Percentiles rank a stretch among this genome's conserved stretches.
These are phyloP conservation scores for Parazoanthus swiftii DNA, from an alignment of 92 coral and sea anemone species.

Conservation along the genomic window DNA sequence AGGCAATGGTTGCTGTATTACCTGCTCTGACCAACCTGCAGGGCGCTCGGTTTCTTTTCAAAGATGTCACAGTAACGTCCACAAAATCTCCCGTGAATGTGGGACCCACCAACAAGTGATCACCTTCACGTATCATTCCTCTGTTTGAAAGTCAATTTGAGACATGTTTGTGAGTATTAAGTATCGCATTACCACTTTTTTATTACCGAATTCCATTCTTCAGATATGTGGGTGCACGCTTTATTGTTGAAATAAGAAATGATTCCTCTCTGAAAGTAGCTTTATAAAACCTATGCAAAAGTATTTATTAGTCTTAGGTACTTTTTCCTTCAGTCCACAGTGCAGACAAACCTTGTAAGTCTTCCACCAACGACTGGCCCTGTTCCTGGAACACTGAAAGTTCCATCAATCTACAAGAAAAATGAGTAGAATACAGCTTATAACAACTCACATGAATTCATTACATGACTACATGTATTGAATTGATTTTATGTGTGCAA, in stretches of 20 bases:
- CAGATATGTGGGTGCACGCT: too few relatives aligned
- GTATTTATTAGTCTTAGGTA: background rate
- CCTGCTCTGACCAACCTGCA: constrained; percentile 95
- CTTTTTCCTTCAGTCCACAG: background rate
- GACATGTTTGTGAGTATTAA: background rate
- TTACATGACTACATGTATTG: too few relatives aligned
- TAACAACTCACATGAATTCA: too few relatives aligned
- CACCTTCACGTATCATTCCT: constrained; percentile 94
- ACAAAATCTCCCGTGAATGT: constrained; percentile 71
- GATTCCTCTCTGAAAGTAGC: background rate
- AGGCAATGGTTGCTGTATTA: constrained; percentile 93
- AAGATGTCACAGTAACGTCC: constrained; percentile 74
- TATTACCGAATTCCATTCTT: too few relatives aligned
- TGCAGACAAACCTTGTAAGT: constrained; percentile 71
- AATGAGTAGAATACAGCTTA: background rate
- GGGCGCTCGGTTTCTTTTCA: constrained; percentile 90
- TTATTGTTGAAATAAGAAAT: too few relatives aligned
- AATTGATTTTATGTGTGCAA: too few relatives aligned
- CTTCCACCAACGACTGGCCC: constrained; percentile 97
- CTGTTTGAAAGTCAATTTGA: constrained; percentile 42
- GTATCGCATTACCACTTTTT: too few relatives aligned
- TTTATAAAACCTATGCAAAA: background rate
- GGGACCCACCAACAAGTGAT: constrained; percentile 82
- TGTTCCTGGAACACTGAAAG: constrained; percentile 96
- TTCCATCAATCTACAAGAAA: constrained; percentile 81